Evolutionary conservation across 2,888 invertebrate genomes (phyloP), one percentile per base, ranked within the genome.

Genomic region (Andrena trimmerana): DNA sequence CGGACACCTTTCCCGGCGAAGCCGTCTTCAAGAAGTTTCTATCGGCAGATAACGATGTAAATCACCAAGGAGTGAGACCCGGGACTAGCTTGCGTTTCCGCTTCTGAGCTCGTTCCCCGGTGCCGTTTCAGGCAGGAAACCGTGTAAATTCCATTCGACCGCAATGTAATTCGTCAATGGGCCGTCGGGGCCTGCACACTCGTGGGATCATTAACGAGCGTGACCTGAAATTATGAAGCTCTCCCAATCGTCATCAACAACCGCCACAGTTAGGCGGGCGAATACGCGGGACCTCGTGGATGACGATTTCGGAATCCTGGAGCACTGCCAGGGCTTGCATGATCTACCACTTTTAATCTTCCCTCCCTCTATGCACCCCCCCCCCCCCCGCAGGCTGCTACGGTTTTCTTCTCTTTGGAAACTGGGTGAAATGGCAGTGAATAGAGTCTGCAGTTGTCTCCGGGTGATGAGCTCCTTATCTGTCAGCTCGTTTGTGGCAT

Each of bases 121-220:
- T 16, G 29, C 7, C 33, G 52, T 33, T 36, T 76, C 50, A 69
- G 54, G 54, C 48, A 60, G 73, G 74, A 69, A 63, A 63, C 67
- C 68, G 20, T 65, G 76, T 60, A 27, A 71, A 66, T 59, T 66
- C 66, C 42, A 29, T 75, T 65, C 69, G 42, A 48, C 33, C 33
- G 79, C 67, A 75, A 65, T 79, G 65, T 65, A 71, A 63, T 68
- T 33, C 72, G 62, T 63, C 81, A 67, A 72, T 72, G 33, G 29
- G 50, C 31, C 63, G 67, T 68, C 77, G 50, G 65, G 27, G 57
- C 31, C 42, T 24, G 36, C 24, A 7, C 29, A 59, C 66, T 57
- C 67, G 57, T 8, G 67, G 62, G 81, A 79, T 70, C 78, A 74
- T 81, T 81, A 74, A 81, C 73, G 69, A 81, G 68, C 78, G 20